Conservation (phyloP, 2,888 invertebrate species). For the Belgica antarctica region DNA sequence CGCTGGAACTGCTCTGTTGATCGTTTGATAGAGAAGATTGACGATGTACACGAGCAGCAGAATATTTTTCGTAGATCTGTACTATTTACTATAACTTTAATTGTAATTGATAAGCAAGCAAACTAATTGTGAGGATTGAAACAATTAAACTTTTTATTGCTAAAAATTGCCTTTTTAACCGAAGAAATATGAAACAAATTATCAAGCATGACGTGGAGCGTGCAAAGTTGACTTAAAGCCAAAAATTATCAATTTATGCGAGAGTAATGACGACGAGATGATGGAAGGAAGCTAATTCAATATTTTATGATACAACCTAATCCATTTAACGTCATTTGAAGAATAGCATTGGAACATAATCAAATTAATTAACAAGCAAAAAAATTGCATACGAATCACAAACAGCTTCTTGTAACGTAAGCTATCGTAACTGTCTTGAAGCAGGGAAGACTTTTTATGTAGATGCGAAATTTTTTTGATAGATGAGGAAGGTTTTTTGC, state of each 20-base stretch:
- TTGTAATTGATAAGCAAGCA: conserved; percentile 17
- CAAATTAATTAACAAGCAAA: conserved; percentile 12
- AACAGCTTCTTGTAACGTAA: conserved; percentile 13
- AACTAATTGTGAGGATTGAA: conserved; percentile 16
- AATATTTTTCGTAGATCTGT: not conserved
- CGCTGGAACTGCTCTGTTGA: not conserved
- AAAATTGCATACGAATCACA: conserved; percentile 19
- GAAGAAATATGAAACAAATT: not conserved
- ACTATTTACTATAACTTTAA: not conserved
- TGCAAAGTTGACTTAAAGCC: conserved; percentile 18
- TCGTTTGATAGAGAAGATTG: not conserved
- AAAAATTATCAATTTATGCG: conserved; percentile 23
- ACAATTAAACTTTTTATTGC: conserved; percentile 26
- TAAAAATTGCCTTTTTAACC: conserved; percentile 24
- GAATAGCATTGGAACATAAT: conserved; percentile 19
- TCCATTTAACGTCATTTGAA: not conserved
- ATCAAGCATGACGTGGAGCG: not conserved
- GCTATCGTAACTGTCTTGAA: conserved; percentile 4
- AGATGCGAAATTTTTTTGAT: too few species aligned
- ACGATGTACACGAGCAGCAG: not conserved
- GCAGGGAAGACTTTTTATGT: too few species aligned
- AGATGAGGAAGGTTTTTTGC: too few species aligned
- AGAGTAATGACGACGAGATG: not conserved
- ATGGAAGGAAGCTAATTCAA: conserved; percentile 21
- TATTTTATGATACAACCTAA: conserved; percentile 21